A percentile compares a stretch with the other conserved stretches of the same genome.
These are phyloP conservation scores for Panthera uncia DNA, from an alignment of 2,113 vertebrate genomes.

Conservation along the genomic window DNA sequence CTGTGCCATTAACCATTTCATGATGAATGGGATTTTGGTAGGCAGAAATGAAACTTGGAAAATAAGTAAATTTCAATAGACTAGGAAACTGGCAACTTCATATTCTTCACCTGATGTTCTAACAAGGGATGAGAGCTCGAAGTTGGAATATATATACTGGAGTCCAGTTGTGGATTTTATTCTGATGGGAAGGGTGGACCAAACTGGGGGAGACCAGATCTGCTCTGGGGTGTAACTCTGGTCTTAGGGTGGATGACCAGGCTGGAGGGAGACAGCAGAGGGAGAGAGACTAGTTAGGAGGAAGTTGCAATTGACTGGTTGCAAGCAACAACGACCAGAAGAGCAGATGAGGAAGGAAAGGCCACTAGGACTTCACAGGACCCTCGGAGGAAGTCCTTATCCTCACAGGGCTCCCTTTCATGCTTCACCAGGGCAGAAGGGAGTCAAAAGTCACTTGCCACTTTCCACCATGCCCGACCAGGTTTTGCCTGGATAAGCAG, in stretches of 20 bases:
- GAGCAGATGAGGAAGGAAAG: neutral
- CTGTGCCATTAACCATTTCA: neutral
- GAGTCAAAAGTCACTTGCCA: neutral
- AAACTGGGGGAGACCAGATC: neutral
- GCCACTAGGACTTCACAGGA: neutral
- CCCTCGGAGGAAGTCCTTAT: neutral
- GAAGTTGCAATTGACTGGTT: neutral
- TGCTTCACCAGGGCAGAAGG: neutral
- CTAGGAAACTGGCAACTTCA: neutral
- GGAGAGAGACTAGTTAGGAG: neutral
- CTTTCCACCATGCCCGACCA: neutral
- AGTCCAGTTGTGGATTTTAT: neutral
- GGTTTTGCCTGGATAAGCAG: neutral
- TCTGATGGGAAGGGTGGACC: neutral
- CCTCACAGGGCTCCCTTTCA: neutral
- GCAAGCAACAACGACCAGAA: neutral
- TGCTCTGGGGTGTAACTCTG: neutral
- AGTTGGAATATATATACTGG: too few relatives aligned
- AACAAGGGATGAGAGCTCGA: neutral
- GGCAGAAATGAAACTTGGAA: constrained; percentile 34
- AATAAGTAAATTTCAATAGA: neutral
- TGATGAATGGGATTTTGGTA: neutral
- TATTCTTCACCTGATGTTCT: neutral
- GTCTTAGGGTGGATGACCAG: neutral
- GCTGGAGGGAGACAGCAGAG: neutral